phyloP scores from a whole-genome alignment of 1,140 invertebrate genomes.

The Lamellibrachia luymesi region DNA sequence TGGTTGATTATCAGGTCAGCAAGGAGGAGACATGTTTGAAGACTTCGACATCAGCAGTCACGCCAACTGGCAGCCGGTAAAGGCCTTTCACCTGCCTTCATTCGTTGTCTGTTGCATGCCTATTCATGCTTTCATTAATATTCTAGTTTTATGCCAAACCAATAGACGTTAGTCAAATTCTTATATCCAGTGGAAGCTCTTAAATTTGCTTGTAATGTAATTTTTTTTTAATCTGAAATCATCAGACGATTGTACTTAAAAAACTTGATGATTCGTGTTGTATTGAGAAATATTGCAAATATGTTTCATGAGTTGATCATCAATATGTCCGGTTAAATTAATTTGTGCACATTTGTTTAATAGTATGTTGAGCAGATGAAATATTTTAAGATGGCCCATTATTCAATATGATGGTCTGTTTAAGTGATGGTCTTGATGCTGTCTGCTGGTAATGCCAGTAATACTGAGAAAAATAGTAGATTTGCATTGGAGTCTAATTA shows the following conservation, averaged over 20 bases:
- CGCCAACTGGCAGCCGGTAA: background rate
- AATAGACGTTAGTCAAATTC: background rate
- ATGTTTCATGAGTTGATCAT: background rate
- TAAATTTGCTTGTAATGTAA: background rate
- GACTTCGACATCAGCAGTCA: background rate
- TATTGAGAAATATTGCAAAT: background rate
- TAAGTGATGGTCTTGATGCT: background rate
- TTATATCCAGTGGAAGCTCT: background rate
- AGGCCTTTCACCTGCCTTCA: background rate
- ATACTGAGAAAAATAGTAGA: too few species aligned
- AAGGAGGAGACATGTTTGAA: background rate
- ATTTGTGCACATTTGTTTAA: background rate
- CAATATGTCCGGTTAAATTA: background rate
- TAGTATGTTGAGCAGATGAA: too few species aligned
- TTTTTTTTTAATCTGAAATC: background rate
- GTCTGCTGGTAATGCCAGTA: too few species aligned
- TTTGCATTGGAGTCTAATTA: too few species aligned
- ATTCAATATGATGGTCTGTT: background rate
- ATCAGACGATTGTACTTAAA: background rate
- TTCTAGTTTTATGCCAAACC: background rate
- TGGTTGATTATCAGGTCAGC: background rate
- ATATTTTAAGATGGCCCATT: too few species aligned
- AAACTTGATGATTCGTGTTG: background rate
- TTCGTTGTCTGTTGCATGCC: background rate
- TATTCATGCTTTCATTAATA: background rate